Evolutionary conservation across 2,797 vertebrate genomes (phyloP).

Genomic region (Cirrhinus molitorella): DNA sequence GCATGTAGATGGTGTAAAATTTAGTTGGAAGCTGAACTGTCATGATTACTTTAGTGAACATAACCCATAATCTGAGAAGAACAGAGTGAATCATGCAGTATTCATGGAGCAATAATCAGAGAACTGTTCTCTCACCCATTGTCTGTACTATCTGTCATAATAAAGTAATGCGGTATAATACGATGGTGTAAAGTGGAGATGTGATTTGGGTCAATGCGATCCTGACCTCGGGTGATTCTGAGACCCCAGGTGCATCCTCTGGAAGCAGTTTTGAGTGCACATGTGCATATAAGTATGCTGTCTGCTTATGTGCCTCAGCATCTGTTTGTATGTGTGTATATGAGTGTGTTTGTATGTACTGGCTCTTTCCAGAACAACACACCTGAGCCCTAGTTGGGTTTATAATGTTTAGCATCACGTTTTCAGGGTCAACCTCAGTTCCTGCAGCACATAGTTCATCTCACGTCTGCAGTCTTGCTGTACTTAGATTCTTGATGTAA

Average conservation of each 20-base stretch:
- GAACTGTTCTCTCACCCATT: not conserved
- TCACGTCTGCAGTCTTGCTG: not conserved
- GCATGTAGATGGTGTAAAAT: not conserved
- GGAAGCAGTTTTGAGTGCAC: conserved; percentile 10
- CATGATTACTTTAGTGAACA: not conserved
- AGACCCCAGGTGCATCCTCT: conserved; percentile 5
- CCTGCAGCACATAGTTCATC: not conserved
- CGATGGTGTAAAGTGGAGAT: not conserved
- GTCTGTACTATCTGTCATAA: conserved; percentile 6
- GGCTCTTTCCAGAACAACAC: not conserved
- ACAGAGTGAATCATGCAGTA: conserved; percentile 25
- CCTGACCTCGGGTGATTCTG: conserved; percentile 3
- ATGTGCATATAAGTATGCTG: not conserved
- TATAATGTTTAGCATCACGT: conserved; percentile 38
- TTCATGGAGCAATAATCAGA: conserved; percentile 3
- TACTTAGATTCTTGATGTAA: not conserved
- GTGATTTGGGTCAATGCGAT: conserved; percentile 23
- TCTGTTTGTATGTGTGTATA: conserved; percentile 23
- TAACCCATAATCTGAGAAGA: conserved; percentile 3
- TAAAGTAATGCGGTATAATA: not conserved
- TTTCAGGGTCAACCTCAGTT: not conserved
- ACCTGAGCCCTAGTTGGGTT: conserved; percentile 43
- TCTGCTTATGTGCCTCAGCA: conserved; percentile 1
- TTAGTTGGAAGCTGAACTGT: conserved; percentile 9
- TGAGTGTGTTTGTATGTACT: not conserved